A percentile compares a stretch with the other conserved stretches of the same genome.
phyloP scores from a whole-genome alignment of 2,888 invertebrate genomes.

The Disparrhopalites patrizii region DNA sequence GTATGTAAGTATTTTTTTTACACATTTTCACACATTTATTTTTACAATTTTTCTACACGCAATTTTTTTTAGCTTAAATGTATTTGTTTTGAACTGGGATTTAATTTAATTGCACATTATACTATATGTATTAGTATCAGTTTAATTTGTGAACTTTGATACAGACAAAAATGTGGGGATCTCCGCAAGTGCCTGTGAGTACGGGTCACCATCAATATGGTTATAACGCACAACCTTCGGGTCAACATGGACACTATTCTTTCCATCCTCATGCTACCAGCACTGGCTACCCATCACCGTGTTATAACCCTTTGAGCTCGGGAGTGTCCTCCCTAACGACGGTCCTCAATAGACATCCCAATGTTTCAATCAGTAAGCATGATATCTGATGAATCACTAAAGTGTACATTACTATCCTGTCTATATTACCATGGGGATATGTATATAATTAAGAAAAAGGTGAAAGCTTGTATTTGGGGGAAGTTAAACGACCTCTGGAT shows the following conservation, averaged over 20 bases:
- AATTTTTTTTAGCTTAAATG: background rate
- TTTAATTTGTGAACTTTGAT: no score
- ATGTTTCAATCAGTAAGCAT: constrained; percentile 13
- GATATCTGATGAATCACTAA: background rate
- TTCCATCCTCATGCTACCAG: constrained; percentile 13
- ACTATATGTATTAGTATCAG: background rate
- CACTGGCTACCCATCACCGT: constrained; percentile 27
- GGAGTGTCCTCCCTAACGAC: constrained; percentile 40
- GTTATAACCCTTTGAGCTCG: constrained; percentile 40
- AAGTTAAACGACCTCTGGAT: no score
- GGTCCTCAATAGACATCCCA: constrained; percentile 34
- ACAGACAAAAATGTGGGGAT: constrained; percentile 20
- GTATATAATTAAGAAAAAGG: no score
- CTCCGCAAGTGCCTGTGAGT: background rate
- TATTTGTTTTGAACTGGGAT: background rate
- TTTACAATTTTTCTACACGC: background rate
- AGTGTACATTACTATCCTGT: no score
- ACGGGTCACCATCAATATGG: constrained; percentile 6
- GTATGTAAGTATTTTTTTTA: no score
- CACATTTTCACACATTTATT: no score
- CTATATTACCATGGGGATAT: no score
- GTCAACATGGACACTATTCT: constrained; percentile 8
- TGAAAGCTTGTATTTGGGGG: no score
- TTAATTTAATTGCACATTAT: background rate
- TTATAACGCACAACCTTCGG: background rate